These are phyloP conservation scores for Notolabrus celidotus DNA, from an alignment of 2,797 vertebrate species.

Conservation along the genomic window DNA sequence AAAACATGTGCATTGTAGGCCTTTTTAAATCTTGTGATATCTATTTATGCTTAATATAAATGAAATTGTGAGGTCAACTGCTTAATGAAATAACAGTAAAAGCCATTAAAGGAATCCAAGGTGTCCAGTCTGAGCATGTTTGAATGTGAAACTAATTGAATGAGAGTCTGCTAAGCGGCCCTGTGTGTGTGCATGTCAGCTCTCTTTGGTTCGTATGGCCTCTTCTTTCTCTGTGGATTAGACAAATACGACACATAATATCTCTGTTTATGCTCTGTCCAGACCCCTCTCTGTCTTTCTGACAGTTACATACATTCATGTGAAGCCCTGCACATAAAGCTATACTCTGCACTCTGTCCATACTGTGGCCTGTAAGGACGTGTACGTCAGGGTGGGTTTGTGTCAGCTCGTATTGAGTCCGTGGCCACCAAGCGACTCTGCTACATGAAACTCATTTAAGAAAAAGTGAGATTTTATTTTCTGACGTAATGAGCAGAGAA, in stretches of 20 bases:
- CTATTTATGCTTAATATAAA: not conserved
- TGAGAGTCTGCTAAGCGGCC: conserved; percentile 23
- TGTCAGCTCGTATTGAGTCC: conserved; percentile 29
- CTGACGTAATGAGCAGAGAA: conserved; percentile 15
- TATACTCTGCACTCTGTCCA: conserved; percentile 24
- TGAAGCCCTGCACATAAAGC: conserved; percentile 10
- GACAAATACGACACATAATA: conserved; percentile 18
- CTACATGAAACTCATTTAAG: conserved; percentile 23
- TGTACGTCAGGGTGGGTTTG: conserved; percentile 40
- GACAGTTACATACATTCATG: conserved; percentile 30
- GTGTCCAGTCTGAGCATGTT: conserved; percentile 24
- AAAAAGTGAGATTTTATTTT: conserved; percentile 13
- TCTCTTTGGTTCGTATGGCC: conserved; percentile 29
- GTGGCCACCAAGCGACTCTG: conserved; percentile 34
- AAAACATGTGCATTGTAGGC: not conserved
- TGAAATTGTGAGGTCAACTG: conserved; percentile 23
- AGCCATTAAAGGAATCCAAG: conserved; percentile 16
- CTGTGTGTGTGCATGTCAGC: conserved; percentile 29
- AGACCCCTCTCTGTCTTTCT: conserved; percentile 19
- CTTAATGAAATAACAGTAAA: conserved; percentile 24
- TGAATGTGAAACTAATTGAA: conserved; percentile 51
- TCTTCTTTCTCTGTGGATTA: conserved; percentile 42
- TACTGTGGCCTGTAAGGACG: conserved; percentile 21
- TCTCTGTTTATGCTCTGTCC: conserved; percentile 31
- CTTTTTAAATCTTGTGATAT: conserved; percentile 1